Evolutionary conservation across 2,888 invertebrate species (phyloP).

Genomic region (Cephonodes hylas): DNA sequence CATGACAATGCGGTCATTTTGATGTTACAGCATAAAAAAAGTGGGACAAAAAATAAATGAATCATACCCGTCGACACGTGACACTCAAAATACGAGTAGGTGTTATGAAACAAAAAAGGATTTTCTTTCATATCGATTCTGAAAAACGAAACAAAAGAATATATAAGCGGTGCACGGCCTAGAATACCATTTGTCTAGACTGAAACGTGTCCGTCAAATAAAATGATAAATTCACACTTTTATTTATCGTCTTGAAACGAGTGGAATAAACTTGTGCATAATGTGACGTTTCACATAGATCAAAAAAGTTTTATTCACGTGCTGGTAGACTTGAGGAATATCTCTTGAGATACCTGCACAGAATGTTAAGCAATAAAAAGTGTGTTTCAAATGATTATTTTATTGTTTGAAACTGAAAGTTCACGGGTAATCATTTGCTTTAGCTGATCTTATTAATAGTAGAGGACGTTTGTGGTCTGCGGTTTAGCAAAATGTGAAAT

Average conservation of each 20-base stretch:
- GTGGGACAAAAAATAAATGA: not conserved
- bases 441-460: no score
- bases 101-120: not conserved
- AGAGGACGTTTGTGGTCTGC: no score
- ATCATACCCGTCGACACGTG: not conserved
- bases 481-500: no score
- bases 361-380: no score
- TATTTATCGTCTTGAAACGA: not conserved
- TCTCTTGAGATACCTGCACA: not conserved
- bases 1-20: no score
- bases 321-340: not conserved
- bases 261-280: not conserved
- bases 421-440: no score
- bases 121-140: not conserved
- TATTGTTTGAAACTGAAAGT: no score
- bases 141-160: not conserved
- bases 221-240: slow-evolving; percentile 1
- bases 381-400: no score
- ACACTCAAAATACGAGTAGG: not conserved
- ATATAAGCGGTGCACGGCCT: not conserved
- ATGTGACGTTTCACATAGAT: not conserved
- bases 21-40: no score
- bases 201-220: not conserved
- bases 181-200: not conserved
- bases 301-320: not conserved